Evolutionary conservation across 2,797 vertebrate genomes (phyloP), one percentile per base, ranked within the genome.

Genomic region (Perodicticus potto): DNA sequence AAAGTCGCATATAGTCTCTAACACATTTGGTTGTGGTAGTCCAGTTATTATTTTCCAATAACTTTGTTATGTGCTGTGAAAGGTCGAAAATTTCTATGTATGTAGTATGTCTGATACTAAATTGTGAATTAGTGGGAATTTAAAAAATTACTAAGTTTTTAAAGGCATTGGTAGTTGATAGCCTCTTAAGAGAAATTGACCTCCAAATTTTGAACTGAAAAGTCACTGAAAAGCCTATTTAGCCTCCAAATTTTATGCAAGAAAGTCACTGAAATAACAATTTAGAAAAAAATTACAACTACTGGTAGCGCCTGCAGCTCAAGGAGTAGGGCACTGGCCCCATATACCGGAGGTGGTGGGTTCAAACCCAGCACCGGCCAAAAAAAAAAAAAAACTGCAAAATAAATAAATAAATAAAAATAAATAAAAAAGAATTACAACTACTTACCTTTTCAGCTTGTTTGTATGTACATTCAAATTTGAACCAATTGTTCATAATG

Each of bases 201-300:
- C 8, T 93, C 17, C 32, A 72, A 53, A 73, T 40, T 77, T 94
- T 53, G 63, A 86, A n/a, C n/a, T n/a, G n/a, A n/a, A n/a, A n/a
- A n/a, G n/a, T n/a, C n/a, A 69, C 17, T 89, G 40, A 22, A 61
- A 97, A 90, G 85, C 72, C 23, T 34, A 10, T 32, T 72, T 49
- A 83, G 43, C n/a, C 14, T 92, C 61, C 17, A 45, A 72, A 89
- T 49, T 90, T 91, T 93, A 89, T 85, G 23, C 34, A 53, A 87
- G 23, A 93, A 89, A 84, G 20, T 53, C 49, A 84, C 20, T 81
- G 76, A 90, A 85, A 94, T 83, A 85, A 53, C 17, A 40, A 8
- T 57, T 67, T 45, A 81, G 43, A 57, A 86, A 89, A 76, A n/a
- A n/a, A n/a, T n/a, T n/a, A n/a, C n/a, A n/a, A n/a, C n/a, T n/a